Percentiles rank a stretch among this genome's conserved stretches.
phyloP scores from a whole-genome alignment of 2,888 invertebrate species.

The Campaea margaritaria region DNA sequence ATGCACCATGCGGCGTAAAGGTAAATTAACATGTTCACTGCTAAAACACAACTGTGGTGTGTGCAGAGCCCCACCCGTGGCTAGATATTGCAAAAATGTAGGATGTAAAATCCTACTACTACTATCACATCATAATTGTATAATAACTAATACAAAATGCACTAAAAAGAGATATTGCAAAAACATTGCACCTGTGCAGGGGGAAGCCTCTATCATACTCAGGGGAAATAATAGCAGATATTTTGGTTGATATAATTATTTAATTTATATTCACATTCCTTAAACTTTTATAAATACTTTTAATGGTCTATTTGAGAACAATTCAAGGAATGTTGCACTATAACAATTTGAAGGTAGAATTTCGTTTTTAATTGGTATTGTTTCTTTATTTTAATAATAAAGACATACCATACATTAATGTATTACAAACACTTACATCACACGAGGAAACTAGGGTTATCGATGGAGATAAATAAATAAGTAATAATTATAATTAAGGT shows the following conservation, averaged over 20 bases:
- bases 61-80: too few species aligned
- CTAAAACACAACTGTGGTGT: too few species aligned
- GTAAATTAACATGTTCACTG: too few species aligned
- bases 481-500: conserved; percentile 53
- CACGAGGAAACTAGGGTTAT: conserved; percentile 54
- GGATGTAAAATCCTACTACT: not conserved
- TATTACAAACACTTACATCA: conserved; percentile 60
- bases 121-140: not conserved
- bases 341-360: conserved; percentile 47
- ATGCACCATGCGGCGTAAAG: too few species aligned
- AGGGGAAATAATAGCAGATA: conserved; percentile 45
- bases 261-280: conserved; percentile 82
- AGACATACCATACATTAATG: conserved; percentile 48
- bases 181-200: too few species aligned
- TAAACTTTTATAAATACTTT: conserved; percentile 57
- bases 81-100: too few species aligned
- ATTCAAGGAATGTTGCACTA: conserved; percentile 76
- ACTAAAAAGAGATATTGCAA: too few species aligned
- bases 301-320: conserved; percentile 50
- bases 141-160: too few species aligned
- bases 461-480: conserved; percentile 49
- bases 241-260: conserved; percentile 62
- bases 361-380: conserved; percentile 41
- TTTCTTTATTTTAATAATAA: conserved; percentile 44
- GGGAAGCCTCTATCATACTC: not conserved